Conservation (phyloP, 2,797 vertebrate genomes). For the Sciurus vulgaris region DNA sequence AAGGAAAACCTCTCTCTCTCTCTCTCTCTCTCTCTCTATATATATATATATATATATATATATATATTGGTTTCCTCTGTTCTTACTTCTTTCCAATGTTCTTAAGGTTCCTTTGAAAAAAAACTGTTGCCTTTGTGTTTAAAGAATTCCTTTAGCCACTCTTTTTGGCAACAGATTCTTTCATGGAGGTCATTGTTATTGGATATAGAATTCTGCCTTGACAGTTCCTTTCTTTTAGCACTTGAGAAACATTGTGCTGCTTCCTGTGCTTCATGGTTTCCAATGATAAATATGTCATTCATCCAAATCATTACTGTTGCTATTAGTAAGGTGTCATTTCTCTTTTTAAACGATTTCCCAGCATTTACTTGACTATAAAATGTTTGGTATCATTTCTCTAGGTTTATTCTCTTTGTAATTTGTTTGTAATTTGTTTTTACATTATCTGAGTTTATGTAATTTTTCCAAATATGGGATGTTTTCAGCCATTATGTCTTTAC, state of each 20-base stretch:
- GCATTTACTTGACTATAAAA: not conserved
- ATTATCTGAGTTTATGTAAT: not conserved
- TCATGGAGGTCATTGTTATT: not conserved
- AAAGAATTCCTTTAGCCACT: not conserved
- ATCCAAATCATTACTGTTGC: not conserved
- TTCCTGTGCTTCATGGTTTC: not conserved
- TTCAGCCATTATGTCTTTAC: not conserved
- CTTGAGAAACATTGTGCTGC: not conserved
- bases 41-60: too few relatives aligned
- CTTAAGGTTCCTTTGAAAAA: not conserved
- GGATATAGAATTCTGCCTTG: not conserved
- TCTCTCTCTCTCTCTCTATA: too few relatives aligned
- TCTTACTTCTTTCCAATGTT: not conserved
- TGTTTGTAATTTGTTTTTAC: not conserved
- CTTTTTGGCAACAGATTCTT: constrained; percentile 2
- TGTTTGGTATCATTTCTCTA: not conserved
- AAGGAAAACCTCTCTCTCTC: not conserved
- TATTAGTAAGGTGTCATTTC: not conserved
- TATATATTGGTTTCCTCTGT: constrained; percentile 7
- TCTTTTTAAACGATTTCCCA: not conserved
- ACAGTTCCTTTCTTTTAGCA: not conserved
- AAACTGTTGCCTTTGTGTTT: not conserved
- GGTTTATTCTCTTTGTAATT: not conserved
- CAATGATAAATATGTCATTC: constrained; percentile 15
- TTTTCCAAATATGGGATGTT: not conserved